Conservation (phyloP, 2,797 vertebrate genomes). For the Channa striata region DNA sequence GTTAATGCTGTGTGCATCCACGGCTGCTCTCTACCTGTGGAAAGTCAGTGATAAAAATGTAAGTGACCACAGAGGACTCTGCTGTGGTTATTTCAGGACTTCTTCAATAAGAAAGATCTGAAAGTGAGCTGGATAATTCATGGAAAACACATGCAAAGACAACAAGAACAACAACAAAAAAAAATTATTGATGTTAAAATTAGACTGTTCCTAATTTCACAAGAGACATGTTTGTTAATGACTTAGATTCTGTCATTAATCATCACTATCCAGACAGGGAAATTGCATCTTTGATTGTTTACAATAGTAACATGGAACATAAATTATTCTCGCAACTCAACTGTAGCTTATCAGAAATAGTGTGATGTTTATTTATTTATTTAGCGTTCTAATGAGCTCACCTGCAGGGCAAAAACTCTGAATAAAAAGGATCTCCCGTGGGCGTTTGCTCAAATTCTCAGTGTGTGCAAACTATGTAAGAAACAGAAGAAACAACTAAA, state of each 20-base stretch:
- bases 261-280: constrained; percentile 16
- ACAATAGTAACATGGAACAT: constrained; percentile 18
- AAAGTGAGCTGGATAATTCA: background rate
- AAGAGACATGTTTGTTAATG: constrained; percentile 24
- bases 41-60: constrained; percentile 90
- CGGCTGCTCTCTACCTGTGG: constrained; percentile 92
- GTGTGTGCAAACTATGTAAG: constrained; percentile 46
- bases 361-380: constrained; percentile 54
- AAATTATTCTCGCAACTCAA: constrained; percentile 23
- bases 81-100: constrained; percentile 18
- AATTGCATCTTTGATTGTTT: constrained; percentile 37
- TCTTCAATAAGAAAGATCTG: constrained; percentile 26
- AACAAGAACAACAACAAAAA: background rate
- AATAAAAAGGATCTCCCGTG: constrained; percentile 53
- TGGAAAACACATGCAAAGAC: constrained; percentile 5
- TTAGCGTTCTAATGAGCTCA: constrained; percentile 68
- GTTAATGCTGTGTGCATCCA: constrained; percentile 90
- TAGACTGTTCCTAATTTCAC: constrained; percentile 30
- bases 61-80: constrained; percentile 71
- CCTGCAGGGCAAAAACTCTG: constrained; percentile 61
- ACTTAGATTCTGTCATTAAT: constrained; percentile 21
- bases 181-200: constrained; percentile 25
- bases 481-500: constrained; percentile 12
- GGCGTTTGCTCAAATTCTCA: constrained; percentile 61
- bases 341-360: constrained; percentile 37